These are phyloP conservation scores for Glaucopsyche alexis DNA, from an alignment of 2,888 invertebrate genomes.

Conservation along the genomic window DNA sequence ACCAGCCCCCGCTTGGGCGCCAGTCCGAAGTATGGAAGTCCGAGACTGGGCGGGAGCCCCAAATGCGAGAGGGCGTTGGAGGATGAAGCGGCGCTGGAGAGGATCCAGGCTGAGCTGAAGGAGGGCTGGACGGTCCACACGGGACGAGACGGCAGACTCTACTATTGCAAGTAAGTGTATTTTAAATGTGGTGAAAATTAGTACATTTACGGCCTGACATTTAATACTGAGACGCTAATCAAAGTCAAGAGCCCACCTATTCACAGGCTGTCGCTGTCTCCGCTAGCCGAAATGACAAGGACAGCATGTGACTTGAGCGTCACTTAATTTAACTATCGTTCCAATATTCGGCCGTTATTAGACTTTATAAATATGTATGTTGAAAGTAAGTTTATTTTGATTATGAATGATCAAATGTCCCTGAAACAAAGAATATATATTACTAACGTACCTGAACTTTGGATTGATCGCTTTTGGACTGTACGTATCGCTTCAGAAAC, in stretches of 20 bases:
- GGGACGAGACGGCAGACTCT: slow-evolving; percentile 88
- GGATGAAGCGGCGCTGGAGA: slow-evolving; percentile 74
- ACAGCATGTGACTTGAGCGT: too few species aligned
- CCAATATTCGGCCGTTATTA: too few species aligned
- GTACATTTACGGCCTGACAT: too few species aligned
- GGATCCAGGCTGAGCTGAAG: slow-evolving; percentile 81
- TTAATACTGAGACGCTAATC: too few species aligned
- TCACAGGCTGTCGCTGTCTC: too few species aligned
- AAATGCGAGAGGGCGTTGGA: slow-evolving; percentile 54
- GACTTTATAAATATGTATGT: slow-evolving; percentile 40
- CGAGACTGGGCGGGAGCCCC: slow-evolving; percentile 70
- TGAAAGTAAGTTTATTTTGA: slow-evolving; percentile 87
- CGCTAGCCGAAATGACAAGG: too few species aligned
- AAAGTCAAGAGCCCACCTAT: too few species aligned
- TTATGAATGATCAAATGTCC: not conserved
- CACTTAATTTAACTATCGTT: too few species aligned
- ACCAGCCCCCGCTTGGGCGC: slow-evolving; percentile 56
- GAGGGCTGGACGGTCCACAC: slow-evolving; percentile 90
- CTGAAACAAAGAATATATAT: too few species aligned
- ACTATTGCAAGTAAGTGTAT: slow-evolving; percentile 93
- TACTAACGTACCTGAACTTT: too few species aligned
- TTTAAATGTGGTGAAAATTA: not conserved
- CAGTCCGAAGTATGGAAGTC: slow-evolving; percentile 65
- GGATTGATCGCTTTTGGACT: too few species aligned
- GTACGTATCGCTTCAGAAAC: too few species aligned